A percentile compares a stretch with the other conserved stretches of the same genome.
These are phyloP conservation scores for Jaculus jaculus DNA, from an alignment of 2,113 vertebrate genomes.

Conservation along the genomic window DNA sequence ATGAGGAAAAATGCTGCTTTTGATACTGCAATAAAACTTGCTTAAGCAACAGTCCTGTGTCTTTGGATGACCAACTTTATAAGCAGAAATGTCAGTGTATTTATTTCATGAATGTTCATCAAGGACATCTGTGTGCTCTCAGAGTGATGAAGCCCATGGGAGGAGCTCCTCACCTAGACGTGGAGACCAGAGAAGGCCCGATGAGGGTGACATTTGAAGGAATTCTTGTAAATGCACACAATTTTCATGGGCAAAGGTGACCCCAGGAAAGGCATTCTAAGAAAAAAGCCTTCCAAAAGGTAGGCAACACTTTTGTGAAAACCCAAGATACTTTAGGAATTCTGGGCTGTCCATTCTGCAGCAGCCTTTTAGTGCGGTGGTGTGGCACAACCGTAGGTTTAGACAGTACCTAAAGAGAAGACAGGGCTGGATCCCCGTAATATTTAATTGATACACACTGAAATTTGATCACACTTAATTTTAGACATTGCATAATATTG, in stretches of 20 bases:
- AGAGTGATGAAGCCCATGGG: background rate
- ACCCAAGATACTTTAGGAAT: background rate
- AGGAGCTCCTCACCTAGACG: background rate
- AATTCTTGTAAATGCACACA: background rate
- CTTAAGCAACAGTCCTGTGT: background rate
- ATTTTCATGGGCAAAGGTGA: background rate
- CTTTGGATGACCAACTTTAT: background rate
- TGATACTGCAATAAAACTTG: background rate
- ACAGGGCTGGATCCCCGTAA: background rate
- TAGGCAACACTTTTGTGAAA: constrained; percentile 7
- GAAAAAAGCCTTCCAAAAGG: background rate
- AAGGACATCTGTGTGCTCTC: background rate
- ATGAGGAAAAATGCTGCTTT: background rate
- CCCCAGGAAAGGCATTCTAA: background rate
- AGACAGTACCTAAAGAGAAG: background rate
- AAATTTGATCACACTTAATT: constrained; percentile 2
- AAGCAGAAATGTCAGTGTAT: background rate
- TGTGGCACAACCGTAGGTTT: background rate
- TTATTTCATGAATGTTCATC: background rate
- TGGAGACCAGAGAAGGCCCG: background rate
- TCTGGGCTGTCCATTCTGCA: background rate
- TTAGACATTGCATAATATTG: background rate
- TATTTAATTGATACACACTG: background rate
- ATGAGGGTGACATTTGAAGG: background rate
- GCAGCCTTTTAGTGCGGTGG: background rate